Base-by-base conservation (phyloP, 2,888 invertebrate genomes). In the Nysson spinosus region DNA sequence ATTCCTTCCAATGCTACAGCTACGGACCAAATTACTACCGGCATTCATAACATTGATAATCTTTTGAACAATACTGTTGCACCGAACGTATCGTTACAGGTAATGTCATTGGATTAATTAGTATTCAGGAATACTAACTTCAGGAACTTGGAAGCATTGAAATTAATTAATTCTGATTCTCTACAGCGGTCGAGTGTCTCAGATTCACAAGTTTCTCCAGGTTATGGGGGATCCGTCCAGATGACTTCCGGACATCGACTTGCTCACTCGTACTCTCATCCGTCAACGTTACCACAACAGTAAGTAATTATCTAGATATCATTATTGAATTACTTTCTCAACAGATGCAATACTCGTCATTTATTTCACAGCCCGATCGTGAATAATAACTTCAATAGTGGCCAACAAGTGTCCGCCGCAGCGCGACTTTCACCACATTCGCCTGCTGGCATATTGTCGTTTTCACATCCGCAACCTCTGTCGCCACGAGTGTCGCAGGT, bases 51-150 rank as follows among this genome's bases (percentile, higher is more conserved):
- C 81, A 95, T 97, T 80, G 95, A 93, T 84, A 95, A 94, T 66
- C 90, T 97, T 76, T 90, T 96, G 81, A 95, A 94, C 84, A 94
- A 94, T 79, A 93, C 93, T 42, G 95, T 95, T 68, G 95, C 96
- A 52, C 95, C 95, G 47, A 97, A 97, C 87, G 97, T 97, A 50
- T 93, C 96, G 64, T 89, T 97, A 71, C 94, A 95, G 86, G 89
- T 90, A 80, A 40, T 30, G n/a, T n/a, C n/a, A n/a, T n/a, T n/a
- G n/a, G n/a, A n/a, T n/a, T n/a, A n/a, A n/a, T n/a, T n/a, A n/a
- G n/a, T n/a, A n/a, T n/a, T n/a, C n/a, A n/a, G n/a, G n/a, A n/a
- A n/a, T n/a, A n/a, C n/a, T n/a, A n/a, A n/a, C n/a, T n/a, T n/a
- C n/a, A n/a, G n/a, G n/a, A n/a, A n/a, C n/a, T n/a, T n/a, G n/a